Percentiles rank a stretch among this genome's conserved stretches.
Conservation (phyloP, 2,888 invertebrate species). For the Phortica okadai region DNA sequence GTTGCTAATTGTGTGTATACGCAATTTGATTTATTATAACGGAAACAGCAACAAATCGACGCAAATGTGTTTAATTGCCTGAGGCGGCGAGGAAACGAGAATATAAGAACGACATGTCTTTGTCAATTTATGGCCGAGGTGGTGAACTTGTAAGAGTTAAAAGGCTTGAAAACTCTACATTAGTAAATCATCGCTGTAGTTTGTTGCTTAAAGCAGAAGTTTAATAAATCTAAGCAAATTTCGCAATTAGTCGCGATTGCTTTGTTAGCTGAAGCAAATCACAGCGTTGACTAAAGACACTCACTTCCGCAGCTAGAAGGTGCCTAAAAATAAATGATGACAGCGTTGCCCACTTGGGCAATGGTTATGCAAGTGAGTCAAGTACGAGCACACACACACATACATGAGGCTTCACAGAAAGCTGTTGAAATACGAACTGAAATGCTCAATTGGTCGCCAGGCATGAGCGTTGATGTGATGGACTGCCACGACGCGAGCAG, state of each 20-base stretch:
- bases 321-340: conserved; percentile 22
- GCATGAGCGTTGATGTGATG: not conserved
- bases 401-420: not conserved
- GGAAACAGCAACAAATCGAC: conserved; percentile 26
- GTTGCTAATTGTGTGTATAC: conserved; percentile 49
- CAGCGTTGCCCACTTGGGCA: not conserved
- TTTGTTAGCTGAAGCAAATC: too few relatives aligned
- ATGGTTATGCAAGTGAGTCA: conserved; percentile 6
- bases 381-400: not conserved
- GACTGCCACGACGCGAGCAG: not conserved
- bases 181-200: too few relatives aligned
- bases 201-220: too few relatives aligned
- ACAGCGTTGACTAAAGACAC: not conserved
- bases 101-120: not conserved
- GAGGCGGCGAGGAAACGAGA: not conserved
- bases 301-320: not conserved
- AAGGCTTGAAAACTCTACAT: not conserved
- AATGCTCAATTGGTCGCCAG: not conserved
- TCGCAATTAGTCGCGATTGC: too few relatives aligned
- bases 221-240: too few relatives aligned
- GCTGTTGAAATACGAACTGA: not conserved
- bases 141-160: not conserved
- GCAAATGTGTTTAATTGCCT: conserved; percentile 51
- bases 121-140: not conserved
- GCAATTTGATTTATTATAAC: conserved; percentile 49